A percentile compares a stretch with the other conserved stretches of the same genome.
Evolutionary conservation across 2,888 invertebrate species (phyloP).

Genomic region (Diachrysia chrysitis): DNA sequence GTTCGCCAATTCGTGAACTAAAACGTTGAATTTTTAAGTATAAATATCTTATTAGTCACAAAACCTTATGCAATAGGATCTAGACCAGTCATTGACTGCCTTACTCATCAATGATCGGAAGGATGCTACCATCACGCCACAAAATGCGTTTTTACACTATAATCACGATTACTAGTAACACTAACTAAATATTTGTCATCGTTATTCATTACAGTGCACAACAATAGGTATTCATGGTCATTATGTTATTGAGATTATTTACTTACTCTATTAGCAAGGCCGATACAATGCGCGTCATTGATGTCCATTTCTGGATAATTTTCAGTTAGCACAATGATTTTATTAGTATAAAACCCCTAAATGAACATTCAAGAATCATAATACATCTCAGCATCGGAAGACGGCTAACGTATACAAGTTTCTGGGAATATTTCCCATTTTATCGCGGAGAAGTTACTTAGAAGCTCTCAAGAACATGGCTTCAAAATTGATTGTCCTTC

Average conservation of each 20-base stretch:
- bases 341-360: constrained; percentile 78
- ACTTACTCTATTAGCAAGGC: constrained; percentile 70
- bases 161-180: constrained; percentile 51
- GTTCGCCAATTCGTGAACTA: too few species aligned
- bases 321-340: constrained; percentile 78
- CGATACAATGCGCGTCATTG: constrained; percentile 78
- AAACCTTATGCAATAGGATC: constrained; percentile 17
- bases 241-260: constrained; percentile 84
- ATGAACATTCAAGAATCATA: constrained; percentile 51
- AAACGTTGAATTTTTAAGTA: not conserved
- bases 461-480: constrained; percentile 76
- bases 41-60: not conserved
- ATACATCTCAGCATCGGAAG: constrained; percentile 45
- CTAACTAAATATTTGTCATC: constrained; percentile 66
- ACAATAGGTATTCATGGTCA: constrained; percentile 83
- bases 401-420: constrained; percentile 62
- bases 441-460: constrained; percentile 73
- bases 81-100: constrained; percentile 29
- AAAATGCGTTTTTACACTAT: constrained; percentile 46
- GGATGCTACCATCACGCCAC: constrained; percentile 56
- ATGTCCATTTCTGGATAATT: constrained; percentile 76
- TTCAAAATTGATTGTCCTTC: constrained; percentile 71
- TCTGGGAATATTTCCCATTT: constrained; percentile 64
- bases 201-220: constrained; percentile 71
- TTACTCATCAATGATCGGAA: constrained; percentile 64